Conservation (phyloP, 1,140 invertebrate species). For the Heliconius melpomene region DNA sequence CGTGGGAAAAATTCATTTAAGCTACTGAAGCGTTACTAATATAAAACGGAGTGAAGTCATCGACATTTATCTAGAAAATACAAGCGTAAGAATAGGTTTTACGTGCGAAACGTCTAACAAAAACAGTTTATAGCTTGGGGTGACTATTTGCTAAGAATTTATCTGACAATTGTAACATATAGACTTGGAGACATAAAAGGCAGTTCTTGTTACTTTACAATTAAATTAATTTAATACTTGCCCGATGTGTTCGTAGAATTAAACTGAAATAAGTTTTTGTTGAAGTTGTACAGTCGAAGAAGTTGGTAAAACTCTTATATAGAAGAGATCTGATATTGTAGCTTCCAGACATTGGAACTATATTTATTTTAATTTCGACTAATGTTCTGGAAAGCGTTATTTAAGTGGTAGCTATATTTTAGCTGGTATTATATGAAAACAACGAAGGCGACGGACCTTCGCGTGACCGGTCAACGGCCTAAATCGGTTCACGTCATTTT, state of each 20-base stretch:
- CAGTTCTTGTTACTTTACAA: not conserved
- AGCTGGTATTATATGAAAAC: not conserved
- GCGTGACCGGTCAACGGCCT: slow-evolving; percentile 59
- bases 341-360: too few species aligned
- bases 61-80: slow-evolving; percentile 43
- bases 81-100: slow-evolving; percentile 30
- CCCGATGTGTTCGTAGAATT: not conserved
- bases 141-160: slow-evolving; percentile 17
- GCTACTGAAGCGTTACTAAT: slow-evolving; percentile 52
- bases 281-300: not conserved
- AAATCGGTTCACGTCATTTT: slow-evolving; percentile 55
- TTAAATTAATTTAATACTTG: not conserved
- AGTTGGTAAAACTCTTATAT: not conserved
- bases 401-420: not conserved
- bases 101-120: slow-evolving; percentile 24
- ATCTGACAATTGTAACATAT: not conserved
- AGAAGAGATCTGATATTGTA: not conserved
- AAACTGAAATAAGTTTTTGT: not conserved
- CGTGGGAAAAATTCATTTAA: slow-evolving; percentile 53
- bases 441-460: slow-evolving; percentile 45
- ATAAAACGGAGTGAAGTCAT: slow-evolving; percentile 45
- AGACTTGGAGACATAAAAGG: not conserved
- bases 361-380: not conserved
- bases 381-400: not conserved
- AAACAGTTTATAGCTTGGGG: slow-evolving; percentile 30